These are phyloP conservation scores for Alca torda DNA, from an alignment of 2,797 vertebrate genomes.

Conservation along the genomic window DNA sequence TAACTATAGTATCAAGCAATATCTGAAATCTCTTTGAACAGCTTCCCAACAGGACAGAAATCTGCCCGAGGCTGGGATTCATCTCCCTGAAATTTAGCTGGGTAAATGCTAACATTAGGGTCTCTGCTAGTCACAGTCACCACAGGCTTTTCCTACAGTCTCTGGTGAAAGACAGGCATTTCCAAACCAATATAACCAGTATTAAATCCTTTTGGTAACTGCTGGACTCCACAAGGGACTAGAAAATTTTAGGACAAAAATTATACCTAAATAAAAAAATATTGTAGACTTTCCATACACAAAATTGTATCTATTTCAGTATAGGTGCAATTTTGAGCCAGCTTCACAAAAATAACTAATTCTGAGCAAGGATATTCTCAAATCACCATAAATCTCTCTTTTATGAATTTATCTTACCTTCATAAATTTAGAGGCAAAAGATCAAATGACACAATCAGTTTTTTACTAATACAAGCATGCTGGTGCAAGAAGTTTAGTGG, in stretches of 20 bases:
- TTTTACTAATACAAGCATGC: not conserved
- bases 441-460: not conserved
- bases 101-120: not conserved
- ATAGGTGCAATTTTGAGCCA: not conserved
- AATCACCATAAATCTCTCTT: not conserved
- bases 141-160: not conserved
- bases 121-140: rapidly evolving
- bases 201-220: slow-evolving; percentile 2
- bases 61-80: not conserved
- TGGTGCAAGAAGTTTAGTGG: not conserved
- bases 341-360: not conserved
- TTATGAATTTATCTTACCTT: not conserved
- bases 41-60: not conserved
- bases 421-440: not conserved
- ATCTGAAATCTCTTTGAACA: not conserved
- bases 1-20: not conserved
- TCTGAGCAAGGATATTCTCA: not conserved
- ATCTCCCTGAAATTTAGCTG: no score
- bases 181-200: not conserved
- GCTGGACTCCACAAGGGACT: slow-evolving; percentile 1
- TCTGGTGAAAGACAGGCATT: not conserved
- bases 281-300: not conserved
- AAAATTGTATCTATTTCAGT: not conserved
- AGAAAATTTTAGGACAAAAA: not conserved
- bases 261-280: not conserved